Conservation (phyloP, 2,888 invertebrate species). For the Aromia moschata region DNA sequence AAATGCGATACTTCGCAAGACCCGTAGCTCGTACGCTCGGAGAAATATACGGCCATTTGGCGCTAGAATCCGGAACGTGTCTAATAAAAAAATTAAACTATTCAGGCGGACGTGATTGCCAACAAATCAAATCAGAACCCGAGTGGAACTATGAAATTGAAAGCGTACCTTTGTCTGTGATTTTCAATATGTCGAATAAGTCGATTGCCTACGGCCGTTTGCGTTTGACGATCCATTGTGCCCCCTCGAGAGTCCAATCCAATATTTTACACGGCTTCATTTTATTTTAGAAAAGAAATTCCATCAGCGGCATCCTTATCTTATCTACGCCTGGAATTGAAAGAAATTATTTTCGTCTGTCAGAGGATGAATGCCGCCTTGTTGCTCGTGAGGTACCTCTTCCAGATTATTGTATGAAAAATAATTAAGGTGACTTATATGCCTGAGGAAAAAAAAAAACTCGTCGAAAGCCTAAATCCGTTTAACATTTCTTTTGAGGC, state of each 20-base stretch:
- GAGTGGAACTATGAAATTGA: constrained; percentile 53
- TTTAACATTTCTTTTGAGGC: too few species aligned
- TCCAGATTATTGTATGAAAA: constrained; percentile 5
- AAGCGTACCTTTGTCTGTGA: constrained; percentile 56
- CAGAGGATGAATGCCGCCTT: neutral
- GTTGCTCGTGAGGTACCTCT: neutral
- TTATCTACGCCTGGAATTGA: constrained; percentile 37
- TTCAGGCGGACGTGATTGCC: constrained; percentile 54
- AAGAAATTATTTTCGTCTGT: constrained; percentile 46
- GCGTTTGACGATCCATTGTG: constrained; percentile 52
- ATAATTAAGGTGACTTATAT: too few species aligned
- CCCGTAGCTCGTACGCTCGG: neutral
- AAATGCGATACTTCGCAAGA: neutral
- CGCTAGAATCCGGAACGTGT: constrained; percentile 30
- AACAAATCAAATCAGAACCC: constrained; percentile 55
- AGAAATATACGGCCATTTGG: constrained; percentile 33
- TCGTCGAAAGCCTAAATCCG: too few species aligned
- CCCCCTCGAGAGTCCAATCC: constrained; percentile 48
- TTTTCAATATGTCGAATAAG: constrained; percentile 54
- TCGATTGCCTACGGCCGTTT: constrained; percentile 52
- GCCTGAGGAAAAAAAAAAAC: too few species aligned
- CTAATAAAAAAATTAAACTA: constrained; percentile 48
- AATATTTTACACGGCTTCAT: constrained; percentile 52
- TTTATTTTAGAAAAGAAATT: constrained; percentile 46
- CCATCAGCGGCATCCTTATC: constrained; percentile 39